Conservation (phyloP, 2,888 invertebrate species). For the Rhamphomyia laevipes region DNA sequence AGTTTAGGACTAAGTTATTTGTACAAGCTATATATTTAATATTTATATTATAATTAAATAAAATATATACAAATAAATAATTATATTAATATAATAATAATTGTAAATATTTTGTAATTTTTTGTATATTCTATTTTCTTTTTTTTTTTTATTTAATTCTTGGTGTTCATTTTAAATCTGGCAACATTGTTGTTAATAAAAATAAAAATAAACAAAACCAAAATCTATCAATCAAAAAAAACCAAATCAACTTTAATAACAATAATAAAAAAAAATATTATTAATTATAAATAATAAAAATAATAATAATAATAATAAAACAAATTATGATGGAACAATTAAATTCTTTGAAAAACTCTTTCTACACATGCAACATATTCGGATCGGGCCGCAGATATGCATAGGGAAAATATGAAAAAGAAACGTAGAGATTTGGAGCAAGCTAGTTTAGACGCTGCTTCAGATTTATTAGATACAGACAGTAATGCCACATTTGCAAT, state of each 20-base stretch:
- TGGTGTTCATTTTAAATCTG: neutral
- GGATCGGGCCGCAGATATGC: conserved; percentile 53
- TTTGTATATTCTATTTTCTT: neutral
- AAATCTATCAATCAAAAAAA: neutral
- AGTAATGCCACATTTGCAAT: conserved; percentile 84
- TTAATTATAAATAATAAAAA: conserved; percentile 9
- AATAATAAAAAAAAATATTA: conserved; percentile 8
- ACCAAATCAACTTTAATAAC: neutral
- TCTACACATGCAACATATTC: conserved; percentile 56
- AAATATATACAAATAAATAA: neutral
- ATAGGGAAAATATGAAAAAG: conserved; percentile 80
- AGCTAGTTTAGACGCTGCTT: conserved; percentile 73
- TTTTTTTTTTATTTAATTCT: neutral
- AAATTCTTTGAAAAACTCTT: conserved; percentile 38
- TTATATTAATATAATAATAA: neutral
- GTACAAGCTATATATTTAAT: no score
- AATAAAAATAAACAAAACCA: no score
- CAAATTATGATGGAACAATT: conserved; percentile 32
- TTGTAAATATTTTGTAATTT: neutral
- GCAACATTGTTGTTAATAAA: neutral
- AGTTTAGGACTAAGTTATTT: no score
- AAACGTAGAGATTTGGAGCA: conserved; percentile 78
- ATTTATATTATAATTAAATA: neutral
- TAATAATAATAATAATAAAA: conserved; percentile 15
- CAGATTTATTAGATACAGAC: conserved; percentile 77